These are phyloP conservation scores for Nicator chloris DNA, from an alignment of 2,113 vertebrate species.

Conservation along the genomic window DNA sequence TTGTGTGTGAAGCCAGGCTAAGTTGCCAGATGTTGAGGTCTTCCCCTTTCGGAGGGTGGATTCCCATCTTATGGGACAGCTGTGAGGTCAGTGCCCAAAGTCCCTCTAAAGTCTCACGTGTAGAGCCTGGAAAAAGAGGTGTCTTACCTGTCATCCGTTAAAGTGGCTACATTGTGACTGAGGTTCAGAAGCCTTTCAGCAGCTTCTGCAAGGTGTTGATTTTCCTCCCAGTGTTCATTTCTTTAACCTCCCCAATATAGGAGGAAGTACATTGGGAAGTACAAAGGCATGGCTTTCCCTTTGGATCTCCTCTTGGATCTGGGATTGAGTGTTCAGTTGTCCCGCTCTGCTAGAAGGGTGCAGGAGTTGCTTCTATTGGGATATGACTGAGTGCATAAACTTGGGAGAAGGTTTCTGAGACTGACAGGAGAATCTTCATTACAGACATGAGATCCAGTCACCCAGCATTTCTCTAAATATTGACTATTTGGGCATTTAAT, in stretches of 20 bases:
- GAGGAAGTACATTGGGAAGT: fast-evolving
- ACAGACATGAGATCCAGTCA: background rate
- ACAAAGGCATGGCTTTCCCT: background rate
- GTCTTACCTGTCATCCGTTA: background rate
- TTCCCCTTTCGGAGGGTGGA: background rate
- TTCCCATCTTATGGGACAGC: background rate
- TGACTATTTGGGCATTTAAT: background rate
- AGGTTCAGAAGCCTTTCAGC: background rate
- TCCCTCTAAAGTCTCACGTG: background rate
- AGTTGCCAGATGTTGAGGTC: background rate
- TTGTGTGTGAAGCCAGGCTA: background rate
- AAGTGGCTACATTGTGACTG: background rate
- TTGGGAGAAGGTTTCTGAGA: background rate
- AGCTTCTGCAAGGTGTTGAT: background rate
- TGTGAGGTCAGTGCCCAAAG: background rate
- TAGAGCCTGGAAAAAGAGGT: background rate
- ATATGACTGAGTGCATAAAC: background rate
- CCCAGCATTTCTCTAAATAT: background rate
- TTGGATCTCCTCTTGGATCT: background rate
- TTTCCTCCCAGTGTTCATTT: background rate
- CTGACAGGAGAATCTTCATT: background rate
- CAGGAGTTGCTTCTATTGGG: background rate
- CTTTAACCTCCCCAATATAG: background rate
- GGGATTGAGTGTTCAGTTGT: background rate
- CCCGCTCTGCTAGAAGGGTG: background rate